Percentiles rank a stretch among this genome's conserved stretches.
phyloP scores from a whole-genome alignment of 2,797 vertebrate species.

The Acrossocheilus fasciatus region DNA sequence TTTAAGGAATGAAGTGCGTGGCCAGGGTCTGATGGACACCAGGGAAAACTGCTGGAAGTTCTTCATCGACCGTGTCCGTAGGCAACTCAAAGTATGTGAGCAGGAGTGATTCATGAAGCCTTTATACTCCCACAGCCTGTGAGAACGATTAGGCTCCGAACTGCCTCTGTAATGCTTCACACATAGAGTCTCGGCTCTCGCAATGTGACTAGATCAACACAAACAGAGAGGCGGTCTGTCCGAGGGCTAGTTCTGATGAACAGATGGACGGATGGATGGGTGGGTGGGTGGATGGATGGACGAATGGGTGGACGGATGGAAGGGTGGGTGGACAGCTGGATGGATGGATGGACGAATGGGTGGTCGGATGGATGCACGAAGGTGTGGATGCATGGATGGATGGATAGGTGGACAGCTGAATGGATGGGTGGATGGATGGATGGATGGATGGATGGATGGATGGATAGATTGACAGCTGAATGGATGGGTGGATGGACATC shows the following conservation, averaged over 20 bases:
- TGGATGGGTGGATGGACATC: too few species aligned
- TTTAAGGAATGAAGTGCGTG: constrained; percentile 86
- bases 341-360: too few species aligned
- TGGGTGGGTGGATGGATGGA: not conserved
- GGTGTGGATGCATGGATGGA: too few species aligned
- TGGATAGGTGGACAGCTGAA: too few species aligned
- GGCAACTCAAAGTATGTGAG: constrained; percentile 88
- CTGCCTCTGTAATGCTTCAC: not conserved
- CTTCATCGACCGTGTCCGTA: constrained; percentile 89
- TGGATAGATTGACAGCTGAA: too few species aligned
- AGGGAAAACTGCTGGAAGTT: constrained; percentile 95
- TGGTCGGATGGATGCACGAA: too few species aligned
- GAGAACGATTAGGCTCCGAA: constrained; percentile 13
- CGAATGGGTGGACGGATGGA: too few species aligned
- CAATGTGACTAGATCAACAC: constrained; percentile 4
- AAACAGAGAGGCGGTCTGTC: constrained; percentile 1
- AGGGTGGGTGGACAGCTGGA: accelerated
- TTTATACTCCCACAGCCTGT: constrained; percentile 29
- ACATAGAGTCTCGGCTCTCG: not conserved
- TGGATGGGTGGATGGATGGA: too few species aligned
- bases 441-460: too few species aligned
- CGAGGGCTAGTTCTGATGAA: not conserved
- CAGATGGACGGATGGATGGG: not conserved
- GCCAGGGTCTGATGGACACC: constrained; percentile 84
- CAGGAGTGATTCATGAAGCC: not conserved